Conservation (phyloP, 2,113 vertebrate species). For the Leuciscus idus region DNA sequence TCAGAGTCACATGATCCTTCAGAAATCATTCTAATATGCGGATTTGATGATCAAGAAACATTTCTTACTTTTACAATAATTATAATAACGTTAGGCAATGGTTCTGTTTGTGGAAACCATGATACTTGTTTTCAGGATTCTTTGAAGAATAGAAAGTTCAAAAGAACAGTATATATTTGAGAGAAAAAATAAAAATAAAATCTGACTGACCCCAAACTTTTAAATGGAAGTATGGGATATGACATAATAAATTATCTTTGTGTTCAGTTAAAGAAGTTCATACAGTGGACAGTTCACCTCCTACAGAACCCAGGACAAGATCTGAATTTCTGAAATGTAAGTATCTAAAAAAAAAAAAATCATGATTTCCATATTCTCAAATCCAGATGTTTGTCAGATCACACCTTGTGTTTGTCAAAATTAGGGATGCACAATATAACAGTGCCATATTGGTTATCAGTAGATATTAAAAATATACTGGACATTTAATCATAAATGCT, state of each 20-base stretch:
- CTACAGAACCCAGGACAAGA: slow-evolving; percentile 73
- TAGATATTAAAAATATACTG: slow-evolving; percentile 1
- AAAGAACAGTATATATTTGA: too few relatives aligned
- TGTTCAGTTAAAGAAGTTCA: slow-evolving; percentile 72
- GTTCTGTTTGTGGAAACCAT: too few relatives aligned
- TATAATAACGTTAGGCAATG: too few relatives aligned
- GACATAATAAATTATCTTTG: slow-evolving; percentile 14
- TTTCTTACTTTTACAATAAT: too few relatives aligned
- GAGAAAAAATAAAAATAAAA: neutral
- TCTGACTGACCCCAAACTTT: neutral
- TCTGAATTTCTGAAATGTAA: slow-evolving; percentile 80
- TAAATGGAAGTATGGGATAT: neutral
- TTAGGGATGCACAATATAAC: neutral
- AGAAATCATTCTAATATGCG: too few relatives aligned
- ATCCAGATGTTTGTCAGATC: neutral
- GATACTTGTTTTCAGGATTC: too few relatives aligned
- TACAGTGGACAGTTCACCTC: slow-evolving; percentile 67
- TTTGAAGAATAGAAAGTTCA: too few relatives aligned
- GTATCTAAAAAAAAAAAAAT: slow-evolving; percentile 43
- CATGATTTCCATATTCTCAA: neutral
- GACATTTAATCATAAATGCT: neutral
- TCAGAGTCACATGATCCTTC: too few relatives aligned
- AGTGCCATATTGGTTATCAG: neutral
- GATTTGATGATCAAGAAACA: too few relatives aligned
- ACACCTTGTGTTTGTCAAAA: neutral